A percentile compares a stretch with the other conserved stretches of the same genome.
Conservation (phyloP, 2,113 vertebrate species). For the Motacilla alba region DNA sequence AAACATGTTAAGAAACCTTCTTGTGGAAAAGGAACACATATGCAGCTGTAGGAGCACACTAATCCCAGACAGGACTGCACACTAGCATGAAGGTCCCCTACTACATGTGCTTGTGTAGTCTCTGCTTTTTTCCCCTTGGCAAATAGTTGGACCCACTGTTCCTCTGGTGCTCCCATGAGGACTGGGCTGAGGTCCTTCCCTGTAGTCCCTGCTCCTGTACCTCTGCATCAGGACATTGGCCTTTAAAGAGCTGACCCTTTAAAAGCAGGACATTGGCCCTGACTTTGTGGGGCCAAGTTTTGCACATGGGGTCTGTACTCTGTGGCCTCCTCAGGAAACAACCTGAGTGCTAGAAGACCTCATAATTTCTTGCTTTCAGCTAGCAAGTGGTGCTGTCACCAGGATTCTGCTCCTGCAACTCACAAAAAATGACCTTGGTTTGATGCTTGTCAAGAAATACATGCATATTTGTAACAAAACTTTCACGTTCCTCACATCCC, state of each 20-base stretch:
- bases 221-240: neutral
- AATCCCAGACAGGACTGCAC: neutral
- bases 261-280: neutral
- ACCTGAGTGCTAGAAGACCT: neutral
- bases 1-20: neutral
- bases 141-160: rapidly evolving
- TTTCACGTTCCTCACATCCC: neutral
- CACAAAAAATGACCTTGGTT: neutral
- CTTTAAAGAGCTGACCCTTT: neutral
- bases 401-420: neutral
- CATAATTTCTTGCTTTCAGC: neutral
- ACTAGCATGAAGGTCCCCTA: neutral
- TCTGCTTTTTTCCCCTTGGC: neutral
- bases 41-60: neutral
- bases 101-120: too few species aligned
- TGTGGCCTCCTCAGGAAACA: neutral
- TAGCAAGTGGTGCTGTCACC: neutral
- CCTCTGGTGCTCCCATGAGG: rapidly evolving
- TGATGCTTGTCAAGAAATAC: neutral
- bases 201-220: neutral
- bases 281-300: neutral
- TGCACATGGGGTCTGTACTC: neutral
- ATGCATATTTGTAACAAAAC: neutral
- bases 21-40: neutral
- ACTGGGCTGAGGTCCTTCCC: neutral